Evolutionary conservation across 1,140 invertebrate species (phyloP), one percentile per base, ranked within the genome.

Genomic region (Ceratosolen solmsi): DNA sequence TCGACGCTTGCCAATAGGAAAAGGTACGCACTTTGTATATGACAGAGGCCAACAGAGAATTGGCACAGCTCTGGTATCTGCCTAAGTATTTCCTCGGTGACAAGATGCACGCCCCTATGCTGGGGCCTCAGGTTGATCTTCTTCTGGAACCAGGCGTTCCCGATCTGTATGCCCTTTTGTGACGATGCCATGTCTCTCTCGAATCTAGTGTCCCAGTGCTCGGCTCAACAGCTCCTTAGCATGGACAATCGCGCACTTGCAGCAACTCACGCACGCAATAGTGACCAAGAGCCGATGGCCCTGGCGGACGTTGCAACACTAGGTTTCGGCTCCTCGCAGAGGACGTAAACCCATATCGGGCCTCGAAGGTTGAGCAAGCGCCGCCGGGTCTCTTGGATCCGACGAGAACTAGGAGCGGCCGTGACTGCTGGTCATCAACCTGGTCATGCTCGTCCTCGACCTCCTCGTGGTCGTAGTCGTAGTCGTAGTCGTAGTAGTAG

Each of bases 61-160:
- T 98, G 96, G 88, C 95, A 94, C 88, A 99, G 93, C 92, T 99
- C 97, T 36, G 97, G 97, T 90, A 98, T 95, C 92, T 97, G 96
- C 92, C 96, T 95, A 51, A 98, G 93, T 86, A 99, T 97, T 94
- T 98, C 97, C 91, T 98, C 97, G 75, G 97, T 98, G 85, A 99
- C 96, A 86, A 98, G 93, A 93, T 98, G 98, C 87, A 98, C 97
- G 86, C 97, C 97, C 90, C 97, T 94, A 90, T 97, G 97, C 91
- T 98, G 97, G 85, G 97, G 97, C 90, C 97, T 94, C 88, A 99
- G 94, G 92, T 98, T 98, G 89, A 99, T 95, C 93, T 98, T 98
- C 91, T 96, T 95, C 93, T 99, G 97, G 94, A 98, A 97, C 97
- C 97, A 99, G 91, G 97, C 96, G 90, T 96, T 96, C 90, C 96